Evolutionary conservation across 2,113 vertebrate genomes (phyloP), one percentile per base, ranked within the genome.

Genomic region (Mesitornis unicolor): DNA sequence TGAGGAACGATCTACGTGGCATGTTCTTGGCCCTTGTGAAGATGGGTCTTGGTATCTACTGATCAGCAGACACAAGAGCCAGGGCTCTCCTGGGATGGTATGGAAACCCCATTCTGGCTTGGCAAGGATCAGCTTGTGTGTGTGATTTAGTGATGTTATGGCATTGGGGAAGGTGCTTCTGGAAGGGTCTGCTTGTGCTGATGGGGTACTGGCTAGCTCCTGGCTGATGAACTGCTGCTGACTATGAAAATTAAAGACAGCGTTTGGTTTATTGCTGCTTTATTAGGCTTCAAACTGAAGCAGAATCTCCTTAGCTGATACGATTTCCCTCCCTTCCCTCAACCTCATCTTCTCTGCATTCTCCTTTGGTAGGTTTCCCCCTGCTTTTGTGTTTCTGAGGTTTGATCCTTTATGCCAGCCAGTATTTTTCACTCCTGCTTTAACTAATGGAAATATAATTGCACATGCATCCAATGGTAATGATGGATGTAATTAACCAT

Each of bases 271-370:
- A 63, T 18, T 68, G 50, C 29, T 80, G 43, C 43, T 81, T 80
- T 78, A 74, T 87, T 63, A 40, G 26, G 29, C 47, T 92, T 64
- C 31, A 38, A 2, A 40, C 16, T 45, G 73, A 64, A 96, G 70
- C 29, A 78, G 61, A 53, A 16, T n/a, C 7, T 79, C 35, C 45
- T 75, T 8, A 67, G 81, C 45, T 76, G 51, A 17, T 40, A 38
- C 11, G 3, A 31, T 70, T 80, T 56, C 36, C 24, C 63, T 43
- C 13, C 13, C 17, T 74, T 48, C 19, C 24, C 42, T 53, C 11
- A 22, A 4, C 6, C 3, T 6, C 12, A 3, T 38, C 26, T 76
- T 28, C 6, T 29, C 43, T 35, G 21, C 1, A 0, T 56, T 59
- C 10, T 54, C 5, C 73, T 83, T 43, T 7, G 2, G 20, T 3